A percentile compares a stretch with the other conserved stretches of the same genome.
phyloP scores from a whole-genome alignment of 30 jellyfish, hydroid and myxozoan genomes.

The Morbakka virulenta region DNA sequence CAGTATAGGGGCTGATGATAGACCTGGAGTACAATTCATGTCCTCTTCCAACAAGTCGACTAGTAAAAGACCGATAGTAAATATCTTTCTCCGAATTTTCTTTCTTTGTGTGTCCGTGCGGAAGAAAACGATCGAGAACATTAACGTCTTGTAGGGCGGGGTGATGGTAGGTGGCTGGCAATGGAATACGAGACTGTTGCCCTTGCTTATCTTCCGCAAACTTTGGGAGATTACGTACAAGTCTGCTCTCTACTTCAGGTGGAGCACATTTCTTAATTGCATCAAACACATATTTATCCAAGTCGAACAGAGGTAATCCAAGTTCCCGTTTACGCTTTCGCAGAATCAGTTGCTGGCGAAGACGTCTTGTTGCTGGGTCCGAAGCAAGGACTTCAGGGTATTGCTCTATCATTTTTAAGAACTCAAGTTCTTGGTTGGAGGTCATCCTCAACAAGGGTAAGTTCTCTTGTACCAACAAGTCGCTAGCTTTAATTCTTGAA shows the following conservation, averaged over 20 bases:
- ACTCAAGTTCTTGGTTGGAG: conserved; percentile 67
- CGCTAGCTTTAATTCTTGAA: neutral
- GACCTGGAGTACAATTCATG: conserved; percentile 57
- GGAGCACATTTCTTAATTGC: conserved; percentile 43
- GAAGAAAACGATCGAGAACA: conserved; percentile 73
- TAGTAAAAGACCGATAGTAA: conserved; percentile 13
- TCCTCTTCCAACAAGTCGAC: conserved; percentile 71
- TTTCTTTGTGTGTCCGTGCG: neutral
- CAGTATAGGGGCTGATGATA: conserved; percentile 95
- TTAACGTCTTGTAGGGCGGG: conserved; percentile 94
- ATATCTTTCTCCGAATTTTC: neutral
- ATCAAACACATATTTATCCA: conserved; percentile 58
- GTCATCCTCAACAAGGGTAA: conserved; percentile 42
- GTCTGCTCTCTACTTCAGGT: conserved; percentile 10
- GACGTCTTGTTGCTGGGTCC: conserved; percentile 76
- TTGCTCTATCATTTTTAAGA: conserved; percentile 44
- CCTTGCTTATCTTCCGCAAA: conserved; percentile 12
- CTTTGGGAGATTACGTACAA: conserved; percentile 37
- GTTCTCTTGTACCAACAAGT: neutral
- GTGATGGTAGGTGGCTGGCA: conserved; percentile 42
- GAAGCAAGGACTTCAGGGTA: conserved; percentile 55
- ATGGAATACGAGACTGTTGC: neutral
- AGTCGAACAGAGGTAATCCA: conserved; percentile 68
- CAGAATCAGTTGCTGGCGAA: conserved; percentile 61
- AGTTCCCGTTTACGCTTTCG: conserved; percentile 74